Conservation (phyloP, 2,888 invertebrate species). For the Pseudococcus longispinus region DNA sequence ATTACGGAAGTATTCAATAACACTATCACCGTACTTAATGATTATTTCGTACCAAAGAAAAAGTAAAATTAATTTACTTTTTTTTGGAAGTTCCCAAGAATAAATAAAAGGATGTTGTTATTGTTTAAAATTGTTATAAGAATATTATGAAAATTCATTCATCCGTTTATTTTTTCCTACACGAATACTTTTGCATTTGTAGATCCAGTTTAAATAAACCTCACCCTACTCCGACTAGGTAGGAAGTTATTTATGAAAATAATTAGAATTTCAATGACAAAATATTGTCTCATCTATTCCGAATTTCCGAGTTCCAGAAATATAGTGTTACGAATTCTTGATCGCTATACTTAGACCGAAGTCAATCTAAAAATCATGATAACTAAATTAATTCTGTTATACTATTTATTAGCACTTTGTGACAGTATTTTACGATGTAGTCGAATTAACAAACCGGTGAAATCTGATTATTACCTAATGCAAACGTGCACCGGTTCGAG, state of each 20-base stretch:
- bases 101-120: neutral
- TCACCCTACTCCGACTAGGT: neutral
- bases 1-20: constrained; percentile 14
- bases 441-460: constrained; percentile 7
- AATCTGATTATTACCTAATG: constrained; percentile 41
- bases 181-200: neutral
- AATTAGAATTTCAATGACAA: neutral
- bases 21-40: neutral
- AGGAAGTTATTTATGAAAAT: neutral
- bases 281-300: neutral
- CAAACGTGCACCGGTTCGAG: constrained; percentile 43
- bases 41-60: neutral
- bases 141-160: too few species aligned
- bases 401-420: neutral
- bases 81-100: neutral
- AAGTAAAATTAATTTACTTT: neutral
- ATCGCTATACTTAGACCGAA: neutral
- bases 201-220: neutral
- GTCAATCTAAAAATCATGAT: neutral
- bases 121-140: neutral
- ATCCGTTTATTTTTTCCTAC: neutral
- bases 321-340: neutral
- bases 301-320: neutral
- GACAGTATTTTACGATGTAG: constrained; percentile 1
- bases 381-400: neutral